These are phyloP conservation scores for Albula glossodonta DNA, from an alignment of 2,113 vertebrate genomes.

Conservation along the genomic window DNA sequence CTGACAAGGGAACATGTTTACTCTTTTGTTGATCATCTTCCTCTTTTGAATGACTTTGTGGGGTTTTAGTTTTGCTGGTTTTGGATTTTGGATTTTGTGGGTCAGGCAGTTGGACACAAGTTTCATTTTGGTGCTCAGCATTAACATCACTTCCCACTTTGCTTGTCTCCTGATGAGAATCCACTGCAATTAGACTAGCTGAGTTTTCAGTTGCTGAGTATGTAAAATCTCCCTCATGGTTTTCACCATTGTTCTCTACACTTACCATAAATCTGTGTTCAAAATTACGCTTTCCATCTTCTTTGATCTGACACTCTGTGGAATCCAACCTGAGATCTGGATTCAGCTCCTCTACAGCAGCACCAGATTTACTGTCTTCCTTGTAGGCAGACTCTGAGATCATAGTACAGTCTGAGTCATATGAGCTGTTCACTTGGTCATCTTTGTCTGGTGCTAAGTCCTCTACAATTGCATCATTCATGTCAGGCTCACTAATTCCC, in stretches of 20 bases:
- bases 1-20: not conserved
- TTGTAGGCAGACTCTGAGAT: conserved; percentile 31
- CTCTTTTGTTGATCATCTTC: not conserved
- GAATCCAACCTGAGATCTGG: conserved; percentile 5
- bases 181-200: conserved; percentile 10
- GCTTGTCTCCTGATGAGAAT: conserved; percentile 19
- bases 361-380: not conserved
- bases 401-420: conserved; percentile 49
- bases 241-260: conserved; percentile 11
- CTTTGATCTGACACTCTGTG: not conserved
- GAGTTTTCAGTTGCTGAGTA: conserved; percentile 1
- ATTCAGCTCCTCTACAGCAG: conserved; percentile 11
- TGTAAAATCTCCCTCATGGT: conserved; percentile 6
- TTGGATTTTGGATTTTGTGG: conserved; percentile 14
- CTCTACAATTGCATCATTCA: not conserved
- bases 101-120: not conserved
- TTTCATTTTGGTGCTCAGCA: conserved; percentile 14
- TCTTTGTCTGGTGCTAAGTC: not conserved
- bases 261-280: conserved; percentile 15
- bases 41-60: not conserved
- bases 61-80: not conserved
- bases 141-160: conserved; percentile 10
- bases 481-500: not conserved
- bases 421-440: conserved; percentile 7
- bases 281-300: not conserved